Base-by-base conservation (phyloP, 1,140 invertebrate genomes). In the Ruditapes philippinarum region DNA sequence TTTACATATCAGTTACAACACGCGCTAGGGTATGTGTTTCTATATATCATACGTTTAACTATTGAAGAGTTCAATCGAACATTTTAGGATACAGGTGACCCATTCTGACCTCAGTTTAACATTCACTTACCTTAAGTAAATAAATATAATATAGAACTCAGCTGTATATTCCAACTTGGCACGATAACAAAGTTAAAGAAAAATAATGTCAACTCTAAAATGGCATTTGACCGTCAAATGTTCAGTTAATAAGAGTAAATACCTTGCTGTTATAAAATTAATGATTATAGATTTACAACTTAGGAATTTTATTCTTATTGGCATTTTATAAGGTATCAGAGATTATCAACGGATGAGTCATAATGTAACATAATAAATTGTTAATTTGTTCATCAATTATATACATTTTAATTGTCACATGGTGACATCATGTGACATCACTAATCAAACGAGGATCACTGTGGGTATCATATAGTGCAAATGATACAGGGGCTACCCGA, bases 31-130 rank as follows among this genome's bases (percentile, higher is more conserved):
- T n/a, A n/a, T n/a, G n/a, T n/a, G n/a, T n/a, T n/a, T n/a, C n/a
- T n/a, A n/a, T 62, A 62, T 62, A 62, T 28, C n/a, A 62, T 62
- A 1, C 57, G 28, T 28, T 38, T 19, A 38, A 28, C 28, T 40
- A 36, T 70, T 40, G 33, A 70, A 65, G n/a, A 65, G 60, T 36
- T 28, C n/a, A 70, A 70, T 70, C n/a, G 28, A 70, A 38, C 65
- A 38, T 36, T n/a, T n/a, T n/a, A n/a, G 38, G 38, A 28, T 40
- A 65, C n/a, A 33, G 33, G 2, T 65, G 65, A 2, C 65, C 65
- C 22, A 17, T 70, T 4, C 65, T 40, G 65, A 70, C 65, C 36
- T 65, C 60, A 17, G 65, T 1, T 36, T 70, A 36, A 70, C 17
- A 28, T 38, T 19, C 19, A 70, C 65, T 70, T 70, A 70, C 19